phyloP scores from a whole-genome alignment of 2,113 vertebrate genomes.

The Butorides virescens region DNA sequence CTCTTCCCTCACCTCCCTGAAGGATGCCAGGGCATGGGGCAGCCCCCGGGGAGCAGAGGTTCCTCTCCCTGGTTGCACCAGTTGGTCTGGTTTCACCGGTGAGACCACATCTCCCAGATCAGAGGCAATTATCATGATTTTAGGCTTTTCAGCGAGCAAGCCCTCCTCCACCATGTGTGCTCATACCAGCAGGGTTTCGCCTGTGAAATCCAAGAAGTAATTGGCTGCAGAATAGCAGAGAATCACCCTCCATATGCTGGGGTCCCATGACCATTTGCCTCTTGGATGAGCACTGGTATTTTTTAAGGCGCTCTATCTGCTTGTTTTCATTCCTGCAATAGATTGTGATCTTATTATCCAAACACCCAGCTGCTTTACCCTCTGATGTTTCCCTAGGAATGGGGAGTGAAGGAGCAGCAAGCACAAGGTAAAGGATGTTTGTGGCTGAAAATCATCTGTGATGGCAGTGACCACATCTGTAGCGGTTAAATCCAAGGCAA shows the following conservation, averaged over 20 bases:
- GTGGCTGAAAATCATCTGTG: neutral
- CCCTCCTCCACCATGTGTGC: accelerated
- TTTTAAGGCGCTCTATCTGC: neutral
- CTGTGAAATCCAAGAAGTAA: constrained; percentile 22
- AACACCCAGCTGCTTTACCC: neutral
- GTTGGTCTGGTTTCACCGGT: neutral
- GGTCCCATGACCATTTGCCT: neutral
- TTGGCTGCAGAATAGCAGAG: neutral
- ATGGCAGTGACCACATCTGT: neutral
- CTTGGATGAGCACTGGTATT: neutral
- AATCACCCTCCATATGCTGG: constrained; percentile 44
- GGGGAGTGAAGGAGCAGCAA: neutral
- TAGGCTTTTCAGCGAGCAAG: neutral
- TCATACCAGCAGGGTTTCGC: neutral
- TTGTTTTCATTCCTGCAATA: neutral
- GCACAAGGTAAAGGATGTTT: neutral
- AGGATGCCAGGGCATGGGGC: accelerated
- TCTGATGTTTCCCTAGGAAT: neutral
- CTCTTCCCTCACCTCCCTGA: neutral
- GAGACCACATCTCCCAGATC: neutral
- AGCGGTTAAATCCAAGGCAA: neutral
- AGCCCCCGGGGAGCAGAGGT: neutral
- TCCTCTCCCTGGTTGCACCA: neutral
- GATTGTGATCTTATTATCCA: neutral
- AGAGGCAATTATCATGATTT: neutral